phyloP scores from a whole-genome alignment of 2,888 invertebrate genomes.

The Diaperis boleti region DNA sequence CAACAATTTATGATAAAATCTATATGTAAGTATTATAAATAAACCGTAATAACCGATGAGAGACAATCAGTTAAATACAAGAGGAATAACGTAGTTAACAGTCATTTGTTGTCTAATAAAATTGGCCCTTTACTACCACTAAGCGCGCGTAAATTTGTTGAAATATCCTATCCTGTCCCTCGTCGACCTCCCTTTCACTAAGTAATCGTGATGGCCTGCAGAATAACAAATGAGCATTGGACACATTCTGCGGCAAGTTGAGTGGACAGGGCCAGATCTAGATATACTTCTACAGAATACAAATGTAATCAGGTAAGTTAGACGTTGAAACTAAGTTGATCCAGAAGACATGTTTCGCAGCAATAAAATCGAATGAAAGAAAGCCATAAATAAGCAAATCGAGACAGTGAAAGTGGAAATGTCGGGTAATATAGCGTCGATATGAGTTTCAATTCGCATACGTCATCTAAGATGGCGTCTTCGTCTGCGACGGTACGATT shows the following conservation, averaged over 20 bases:
- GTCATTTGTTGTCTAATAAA: too few relatives aligned
- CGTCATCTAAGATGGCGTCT: conserved; percentile 62
- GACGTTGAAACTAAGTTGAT: conserved; percentile 11
- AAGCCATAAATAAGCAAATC: conserved; percentile 24
- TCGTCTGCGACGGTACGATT: conserved; percentile 54
- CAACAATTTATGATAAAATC: too few relatives aligned
- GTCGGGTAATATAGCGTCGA: conserved; percentile 37
- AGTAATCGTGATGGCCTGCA: conserved; percentile 29
- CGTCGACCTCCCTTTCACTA: conserved; percentile 7
- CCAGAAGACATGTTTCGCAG: conserved; percentile 22
- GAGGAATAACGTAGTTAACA: too few relatives aligned
- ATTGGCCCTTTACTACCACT: background rate
- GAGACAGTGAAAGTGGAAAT: conserved; percentile 31
- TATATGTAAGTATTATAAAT: too few relatives aligned
- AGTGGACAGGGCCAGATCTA: conserved; percentile 43
- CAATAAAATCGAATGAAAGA: conserved; percentile 10
- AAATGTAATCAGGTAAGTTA: conserved; percentile 40
- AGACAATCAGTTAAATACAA: too few relatives aligned
- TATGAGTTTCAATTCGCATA: conserved; percentile 48
- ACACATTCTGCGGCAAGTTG: conserved; percentile 40
- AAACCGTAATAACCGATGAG: too few relatives aligned
- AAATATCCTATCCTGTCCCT: background rate
- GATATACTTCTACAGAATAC: conserved; percentile 25
- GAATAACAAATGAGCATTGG: conserved; percentile 40
- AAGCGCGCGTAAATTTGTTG: background rate